Conservation (phyloP, 2,113 vertebrate genomes). For the Mustela nigripes region DNA sequence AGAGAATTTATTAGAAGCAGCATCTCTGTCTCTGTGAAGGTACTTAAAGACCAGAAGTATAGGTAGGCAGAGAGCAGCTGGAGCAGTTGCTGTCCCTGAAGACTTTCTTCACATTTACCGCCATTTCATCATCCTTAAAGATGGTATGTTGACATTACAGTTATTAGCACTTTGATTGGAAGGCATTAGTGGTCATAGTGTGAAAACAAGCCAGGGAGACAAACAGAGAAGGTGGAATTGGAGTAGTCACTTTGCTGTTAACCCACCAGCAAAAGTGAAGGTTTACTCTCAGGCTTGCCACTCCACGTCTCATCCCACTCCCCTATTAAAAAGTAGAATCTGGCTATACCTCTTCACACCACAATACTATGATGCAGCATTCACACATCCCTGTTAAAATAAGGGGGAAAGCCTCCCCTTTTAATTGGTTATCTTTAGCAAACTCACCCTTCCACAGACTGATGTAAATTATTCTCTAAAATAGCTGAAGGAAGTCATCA, state of each 20-base stretch:
- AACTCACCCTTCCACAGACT: conserved; percentile 14
- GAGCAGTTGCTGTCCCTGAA: neutral
- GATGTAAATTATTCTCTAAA: conserved; percentile 58
- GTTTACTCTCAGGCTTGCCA: neutral
- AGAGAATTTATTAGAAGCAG: neutral
- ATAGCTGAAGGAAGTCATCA: conserved; percentile 19
- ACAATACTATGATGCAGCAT: neutral
- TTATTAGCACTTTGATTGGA: neutral
- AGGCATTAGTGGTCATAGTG: neutral
- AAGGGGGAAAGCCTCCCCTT: neutral
- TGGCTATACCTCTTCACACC: neutral
- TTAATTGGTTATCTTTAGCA: neutral
- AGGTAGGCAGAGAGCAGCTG: neutral
- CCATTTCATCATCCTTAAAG: neutral
- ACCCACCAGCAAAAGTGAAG: neutral
- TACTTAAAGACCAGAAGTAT: neutral
- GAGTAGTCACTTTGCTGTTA: neutral
- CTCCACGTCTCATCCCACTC: neutral
- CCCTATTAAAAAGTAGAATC: neutral
- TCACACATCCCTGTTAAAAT: neutral
- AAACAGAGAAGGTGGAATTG: neutral
- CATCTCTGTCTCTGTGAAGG: neutral
- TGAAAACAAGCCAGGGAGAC: neutral
- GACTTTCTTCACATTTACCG: neutral
- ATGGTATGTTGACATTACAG: neutral